Conservation (phyloP, 2,797 vertebrate genomes). For the Microctenopoma stevenorrisi region DNA sequence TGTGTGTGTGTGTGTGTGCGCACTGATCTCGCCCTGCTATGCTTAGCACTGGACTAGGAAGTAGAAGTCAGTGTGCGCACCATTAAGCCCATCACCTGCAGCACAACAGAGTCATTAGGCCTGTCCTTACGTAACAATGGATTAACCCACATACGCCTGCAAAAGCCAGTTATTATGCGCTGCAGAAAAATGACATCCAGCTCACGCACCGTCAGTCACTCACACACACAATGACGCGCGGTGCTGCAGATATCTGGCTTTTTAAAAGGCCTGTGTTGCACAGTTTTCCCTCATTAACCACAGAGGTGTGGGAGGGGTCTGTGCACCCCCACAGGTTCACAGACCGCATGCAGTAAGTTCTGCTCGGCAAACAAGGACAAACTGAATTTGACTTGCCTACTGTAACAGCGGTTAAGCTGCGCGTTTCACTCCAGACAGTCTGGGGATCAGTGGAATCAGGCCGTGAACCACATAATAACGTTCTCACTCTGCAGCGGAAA, state of each 20-base stretch:
- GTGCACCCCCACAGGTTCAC: too few species aligned
- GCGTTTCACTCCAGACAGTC: too few species aligned
- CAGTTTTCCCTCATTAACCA: background rate
- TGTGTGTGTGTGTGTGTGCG: background rate
- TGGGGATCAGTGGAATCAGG: too few species aligned
- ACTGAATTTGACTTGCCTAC: too few species aligned
- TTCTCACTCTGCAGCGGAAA: too few species aligned
- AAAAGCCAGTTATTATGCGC: conserved; percentile 66
- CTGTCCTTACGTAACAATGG: conserved; percentile 63
- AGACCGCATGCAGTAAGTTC: too few species aligned
- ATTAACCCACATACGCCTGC: conserved; percentile 72
- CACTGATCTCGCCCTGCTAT: conserved; percentile 16
- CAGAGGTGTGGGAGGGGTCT: background rate
- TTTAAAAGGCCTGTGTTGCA: background rate
- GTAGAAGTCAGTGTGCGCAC: conserved; percentile 44
- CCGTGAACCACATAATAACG: too few species aligned
- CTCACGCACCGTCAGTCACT: conserved; percentile 38
- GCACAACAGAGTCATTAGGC: conserved; percentile 70
- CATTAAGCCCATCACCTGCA: conserved; percentile 70
- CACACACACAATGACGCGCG: background rate
- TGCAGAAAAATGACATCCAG: conserved; percentile 53
- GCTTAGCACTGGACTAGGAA: conserved; percentile 15
- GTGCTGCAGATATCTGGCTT: background rate
- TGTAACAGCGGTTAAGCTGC: too few species aligned
- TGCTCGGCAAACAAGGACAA: too few species aligned